Evolutionary conservation across 2,888 invertebrate genomes (phyloP), one percentile per base, ranked within the genome.

Genomic region (Colostygia pectinataria): DNA sequence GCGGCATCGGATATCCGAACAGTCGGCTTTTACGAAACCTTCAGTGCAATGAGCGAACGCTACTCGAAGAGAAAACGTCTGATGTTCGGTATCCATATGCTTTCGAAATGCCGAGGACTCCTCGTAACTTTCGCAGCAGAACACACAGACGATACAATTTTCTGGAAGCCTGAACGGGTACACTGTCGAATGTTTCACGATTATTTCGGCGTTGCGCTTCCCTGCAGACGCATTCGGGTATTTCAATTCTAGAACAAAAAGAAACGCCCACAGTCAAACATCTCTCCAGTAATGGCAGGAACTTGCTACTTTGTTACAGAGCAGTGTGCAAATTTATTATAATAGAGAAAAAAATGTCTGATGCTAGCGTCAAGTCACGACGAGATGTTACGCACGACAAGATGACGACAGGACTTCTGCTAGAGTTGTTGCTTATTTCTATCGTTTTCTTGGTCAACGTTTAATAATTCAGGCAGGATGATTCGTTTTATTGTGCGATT

Each of bases 191-290:
- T 76, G 83, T 79, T 75, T 76, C 77, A 89, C 78, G 59, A 89
- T 72, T 54, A 80, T 56, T 78, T 83, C 83, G 70, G 86, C 87
- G 81, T 88, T 89, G 71, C 77, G 77, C 76, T 79, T 85, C 65
- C 82, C 80, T 38, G 48, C 41, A 32, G 77, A 77, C 72, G 75
- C 70, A 65, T 76, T 78, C 74, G 69, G 77, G 70, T 78, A 70
- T 74, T 78, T 65, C 63, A 61, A 61, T 67, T 83, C 88, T 88
- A 88, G 78, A 88, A 88, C 87, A 88, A 83, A 88, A 83, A 85
- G 81, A 87, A 87, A 86, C 77, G 78, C 66, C 79, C 75, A 65
- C 61, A 69, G 72, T 85, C 83, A 85, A 8, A 39, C 20, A 44
- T 25, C 15, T 9, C 15, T n/a, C 14, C n/a, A n/a, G n/a, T n/a